Percentiles rank a stretch among this genome's conserved stretches.
Evolutionary conservation across 2,797 vertebrate genomes (phyloP).

Genomic region (Sibirionetta formosa): DNA sequence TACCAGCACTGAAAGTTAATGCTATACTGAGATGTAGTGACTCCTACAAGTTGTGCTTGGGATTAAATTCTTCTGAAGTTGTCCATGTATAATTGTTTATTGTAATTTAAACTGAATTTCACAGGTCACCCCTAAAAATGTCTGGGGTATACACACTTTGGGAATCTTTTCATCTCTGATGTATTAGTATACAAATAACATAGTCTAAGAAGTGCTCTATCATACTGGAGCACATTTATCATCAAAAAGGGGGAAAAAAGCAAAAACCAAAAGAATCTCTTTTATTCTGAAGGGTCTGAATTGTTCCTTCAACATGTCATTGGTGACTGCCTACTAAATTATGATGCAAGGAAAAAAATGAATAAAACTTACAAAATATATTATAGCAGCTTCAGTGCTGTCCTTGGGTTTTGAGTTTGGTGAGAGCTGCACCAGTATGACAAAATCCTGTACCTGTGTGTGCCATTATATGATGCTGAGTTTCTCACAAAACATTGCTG

Average conservation of each 20-base stretch:
- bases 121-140: not conserved
- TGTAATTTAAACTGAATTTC: conserved; percentile 2
- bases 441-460: not conserved
- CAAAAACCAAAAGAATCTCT: not conserved
- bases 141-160: not conserved
- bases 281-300: not conserved
- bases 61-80: not conserved
- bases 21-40: not conserved
- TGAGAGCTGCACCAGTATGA: not conserved
- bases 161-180: not conserved
- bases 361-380: rapidly evolving
- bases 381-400: not conserved
- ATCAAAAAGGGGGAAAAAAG: not conserved
- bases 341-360: not conserved
- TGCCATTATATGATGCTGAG: not conserved
- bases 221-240: not conserved
- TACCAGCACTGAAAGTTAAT: not conserved
- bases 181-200: not conserved
- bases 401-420: not conserved
- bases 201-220: not conserved
- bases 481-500: not conserved
- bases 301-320: not conserved
- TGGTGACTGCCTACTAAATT: not conserved
- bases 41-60: not conserved
- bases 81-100: not conserved